Percentiles rank a stretch among this genome's conserved stretches.
Evolutionary conservation across 2,113 vertebrate species (phyloP).

Genomic region (Neofelis nebulosa): DNA sequence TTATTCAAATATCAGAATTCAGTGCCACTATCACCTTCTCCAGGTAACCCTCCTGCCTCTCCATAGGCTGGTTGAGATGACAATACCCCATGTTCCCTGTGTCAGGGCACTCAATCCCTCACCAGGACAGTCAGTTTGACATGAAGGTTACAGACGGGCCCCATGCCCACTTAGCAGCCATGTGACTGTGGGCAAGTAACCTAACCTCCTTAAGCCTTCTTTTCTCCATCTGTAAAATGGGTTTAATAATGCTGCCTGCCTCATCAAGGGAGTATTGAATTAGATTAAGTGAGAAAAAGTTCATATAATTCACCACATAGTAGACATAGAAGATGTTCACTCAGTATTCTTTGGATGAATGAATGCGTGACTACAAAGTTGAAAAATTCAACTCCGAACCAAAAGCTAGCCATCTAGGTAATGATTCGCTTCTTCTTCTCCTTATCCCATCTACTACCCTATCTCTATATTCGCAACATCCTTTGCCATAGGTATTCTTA

Average conservation of each 20-base stretch:
- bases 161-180: not conserved
- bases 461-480: not conserved
- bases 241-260: no score
- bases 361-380: not conserved
- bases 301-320: not conserved
- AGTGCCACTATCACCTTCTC: not conserved
- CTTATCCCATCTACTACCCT: not conserved
- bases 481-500: not conserved
- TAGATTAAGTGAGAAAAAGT: not conserved
- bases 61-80: not conserved
- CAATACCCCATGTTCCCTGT: not conserved
- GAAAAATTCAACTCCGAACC: not conserved
- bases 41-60: not conserved
- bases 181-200: not conserved
- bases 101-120: not conserved
- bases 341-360: not conserved
- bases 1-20: not conserved
- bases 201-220: not conserved
- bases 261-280: not conserved
- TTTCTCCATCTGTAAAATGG: not conserved
- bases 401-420: not conserved
- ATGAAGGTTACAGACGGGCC: not conserved
- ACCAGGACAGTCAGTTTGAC: not conserved
- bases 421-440: not conserved
- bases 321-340: not conserved